Evolutionary conservation across 2,888 invertebrate genomes (phyloP).

Genomic region (Drosophila anomalata): DNA sequence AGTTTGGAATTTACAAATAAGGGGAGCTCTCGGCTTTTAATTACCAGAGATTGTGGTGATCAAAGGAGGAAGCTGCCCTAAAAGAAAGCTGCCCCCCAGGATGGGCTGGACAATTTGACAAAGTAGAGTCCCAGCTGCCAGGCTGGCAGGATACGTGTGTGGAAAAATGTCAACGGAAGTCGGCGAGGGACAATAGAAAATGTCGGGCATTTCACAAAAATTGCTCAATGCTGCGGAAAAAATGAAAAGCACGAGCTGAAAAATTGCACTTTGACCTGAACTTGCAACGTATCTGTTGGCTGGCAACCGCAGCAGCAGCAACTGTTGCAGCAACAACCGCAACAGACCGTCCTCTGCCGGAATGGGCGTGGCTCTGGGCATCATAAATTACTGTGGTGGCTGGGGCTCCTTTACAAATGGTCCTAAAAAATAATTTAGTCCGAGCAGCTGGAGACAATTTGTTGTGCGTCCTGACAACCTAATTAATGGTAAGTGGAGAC

Average conservation of each 20-base stretch:
- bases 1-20: neutral
- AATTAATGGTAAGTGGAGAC: conserved; percentile 23
- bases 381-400: conserved; percentile 45
- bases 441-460: conserved; percentile 26
- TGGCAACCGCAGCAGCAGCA: conserved; percentile 27
- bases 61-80: neutral
- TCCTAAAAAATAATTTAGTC: conserved; percentile 34
- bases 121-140: conserved; percentile 1
- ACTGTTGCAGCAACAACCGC: conserved; percentile 57
- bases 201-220: conserved; percentile 46
- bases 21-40: conserved; percentile 8
- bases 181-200: conserved; percentile 56
- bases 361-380: conserved; percentile 51
- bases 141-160: neutral
- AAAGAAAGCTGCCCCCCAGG: neutral
- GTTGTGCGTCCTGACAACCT: neutral
- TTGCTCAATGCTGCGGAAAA: conserved; percentile 32
- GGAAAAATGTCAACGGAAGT: conserved; percentile 49
- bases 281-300: conserved; percentile 30
- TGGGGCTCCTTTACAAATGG: conserved; percentile 48
- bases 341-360: neutral
- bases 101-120: conserved; percentile 9
- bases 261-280: conserved; percentile 44
- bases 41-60: conserved; percentile 6
- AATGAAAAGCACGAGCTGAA: conserved; percentile 13